Base-by-base conservation (phyloP, 2,113 vertebrate genomes). In the Genyomyrus donnyi region DNA sequence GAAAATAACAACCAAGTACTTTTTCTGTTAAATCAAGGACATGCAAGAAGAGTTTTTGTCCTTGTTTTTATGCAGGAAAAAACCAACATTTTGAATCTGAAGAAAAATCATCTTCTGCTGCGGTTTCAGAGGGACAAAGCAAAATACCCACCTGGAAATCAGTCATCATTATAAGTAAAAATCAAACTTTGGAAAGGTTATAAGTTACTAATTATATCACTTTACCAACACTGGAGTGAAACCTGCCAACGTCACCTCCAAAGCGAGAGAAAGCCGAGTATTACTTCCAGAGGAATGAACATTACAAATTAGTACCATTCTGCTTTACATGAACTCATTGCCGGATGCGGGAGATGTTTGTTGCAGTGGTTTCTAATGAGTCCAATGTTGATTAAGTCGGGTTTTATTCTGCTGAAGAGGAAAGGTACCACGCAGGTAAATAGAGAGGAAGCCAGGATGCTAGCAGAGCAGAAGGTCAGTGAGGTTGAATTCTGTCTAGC, bases 401-500 rank as follows among this genome's bases (percentile, higher is more conserved):
- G 70, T 50, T 89, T 77, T 89, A 74, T 80, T 74, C 17, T 89
- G 27, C 27, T 8, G 27, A 77, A 46, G 70, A 89, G 88, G 7
- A 83, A 85, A 45, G 27, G 52, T 84, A 19, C 52, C n/a, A 52
- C 2, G 42, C 50, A 24, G 31, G 50, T 89, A 42, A 48, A 85
- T 27, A 85, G 49, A 89, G 74, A 46, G 39, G 39, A 85, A 62
- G 35, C 89, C 39, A 58, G 39, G 19, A 62, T 45, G 42, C 77
- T 49, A 46, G 21, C 80, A 58, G 77, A 85, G 89, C 89, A n/a
- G 89, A 89, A 85, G 89, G 89, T 89, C 80, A 83, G 21, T 13
- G 80, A 48, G 89, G 89, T 58, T 85, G 52, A 45, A 45, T 83
- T 85, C 80, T 89, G 21, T 89, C 46, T 89, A 31, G 49, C 49